Evolutionary conservation across 92 coral and sea anemone species (phyloP).

Genomic region (Palythoa heliodiscus): DNA sequence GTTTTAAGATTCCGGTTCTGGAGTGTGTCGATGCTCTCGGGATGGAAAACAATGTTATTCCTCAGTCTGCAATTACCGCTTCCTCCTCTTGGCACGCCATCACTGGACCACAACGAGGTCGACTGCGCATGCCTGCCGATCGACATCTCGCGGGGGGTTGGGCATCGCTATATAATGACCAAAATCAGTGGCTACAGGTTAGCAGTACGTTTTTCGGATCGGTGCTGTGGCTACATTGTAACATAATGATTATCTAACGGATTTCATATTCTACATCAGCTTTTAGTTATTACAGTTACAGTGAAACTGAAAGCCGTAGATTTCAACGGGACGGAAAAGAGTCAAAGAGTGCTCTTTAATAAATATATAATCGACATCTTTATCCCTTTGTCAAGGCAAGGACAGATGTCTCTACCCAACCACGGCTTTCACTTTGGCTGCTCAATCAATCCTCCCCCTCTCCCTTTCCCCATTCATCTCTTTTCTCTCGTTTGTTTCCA

Average conservation of each 20-base stretch:
- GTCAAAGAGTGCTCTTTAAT: no score
- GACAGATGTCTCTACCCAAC: no score
- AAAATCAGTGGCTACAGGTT: slow-evolving; percentile 29
- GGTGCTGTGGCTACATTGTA: background rate
- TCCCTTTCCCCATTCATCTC: no score
- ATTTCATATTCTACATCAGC: background rate
- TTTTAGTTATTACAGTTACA: no score
- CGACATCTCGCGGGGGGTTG: slow-evolving; percentile 29
- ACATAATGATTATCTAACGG: background rate
- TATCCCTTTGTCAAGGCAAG: no score
- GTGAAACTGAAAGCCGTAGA: no score
- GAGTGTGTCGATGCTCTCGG: slow-evolving; percentile 25
- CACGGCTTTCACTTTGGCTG: no score
- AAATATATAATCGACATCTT: no score
- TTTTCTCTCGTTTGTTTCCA: no score
- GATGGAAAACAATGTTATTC: slow-evolving; percentile 29
- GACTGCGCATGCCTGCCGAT: slow-evolving; percentile 35
- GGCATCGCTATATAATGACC: slow-evolving; percentile 30
- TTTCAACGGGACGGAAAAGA: no score
- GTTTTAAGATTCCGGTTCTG: slow-evolving; percentile 28
- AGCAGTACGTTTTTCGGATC: background rate
- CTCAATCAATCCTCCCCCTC: no score
- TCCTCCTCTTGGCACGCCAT: slow-evolving; percentile 33
- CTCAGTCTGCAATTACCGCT: slow-evolving; percentile 21
- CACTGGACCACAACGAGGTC: slow-evolving; percentile 36